These are phyloP conservation scores for Mythimna loreyi DNA, from an alignment of 2,888 invertebrate genomes.

Conservation along the genomic window DNA sequence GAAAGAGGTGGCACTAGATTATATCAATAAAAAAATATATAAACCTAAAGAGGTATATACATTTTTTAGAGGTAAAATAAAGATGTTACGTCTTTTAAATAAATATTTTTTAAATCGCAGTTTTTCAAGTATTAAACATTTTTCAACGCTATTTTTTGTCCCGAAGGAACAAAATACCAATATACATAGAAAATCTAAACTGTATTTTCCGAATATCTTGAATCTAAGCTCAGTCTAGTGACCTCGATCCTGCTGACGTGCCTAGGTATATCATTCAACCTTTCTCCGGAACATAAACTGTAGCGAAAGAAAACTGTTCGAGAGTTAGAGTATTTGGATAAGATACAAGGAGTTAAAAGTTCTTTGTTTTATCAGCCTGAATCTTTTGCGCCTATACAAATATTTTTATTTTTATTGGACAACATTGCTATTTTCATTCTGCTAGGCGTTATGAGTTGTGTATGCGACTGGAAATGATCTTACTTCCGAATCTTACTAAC, in stretches of 20 bases:
- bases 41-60: no score
- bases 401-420: background rate
- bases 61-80: no score
- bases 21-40: no score
- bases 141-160: background rate
- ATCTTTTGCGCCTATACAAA: no score
- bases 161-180: background rate
- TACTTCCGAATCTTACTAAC: no score
- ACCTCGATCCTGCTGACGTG: slow-evolving; percentile 54
- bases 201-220: slow-evolving; percentile 24
- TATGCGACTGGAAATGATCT: background rate
- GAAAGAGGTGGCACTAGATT: no score
- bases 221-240: slow-evolving; percentile 31
- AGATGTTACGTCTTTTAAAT: no score
- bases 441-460: background rate
- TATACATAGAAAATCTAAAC: background rate
- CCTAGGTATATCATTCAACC: slow-evolving; percentile 46
- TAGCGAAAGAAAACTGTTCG: slow-evolving; percentile 22
- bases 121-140: background rate
- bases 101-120: no score
- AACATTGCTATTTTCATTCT: background rate
- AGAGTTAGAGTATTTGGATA: slow-evolving; percentile 30
- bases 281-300: slow-evolving; percentile 30
- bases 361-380: background rate
- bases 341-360: background rate